Conservation (phyloP, 1,140 invertebrate genomes). For the Hyposmocoma kahamanoa region DNA sequence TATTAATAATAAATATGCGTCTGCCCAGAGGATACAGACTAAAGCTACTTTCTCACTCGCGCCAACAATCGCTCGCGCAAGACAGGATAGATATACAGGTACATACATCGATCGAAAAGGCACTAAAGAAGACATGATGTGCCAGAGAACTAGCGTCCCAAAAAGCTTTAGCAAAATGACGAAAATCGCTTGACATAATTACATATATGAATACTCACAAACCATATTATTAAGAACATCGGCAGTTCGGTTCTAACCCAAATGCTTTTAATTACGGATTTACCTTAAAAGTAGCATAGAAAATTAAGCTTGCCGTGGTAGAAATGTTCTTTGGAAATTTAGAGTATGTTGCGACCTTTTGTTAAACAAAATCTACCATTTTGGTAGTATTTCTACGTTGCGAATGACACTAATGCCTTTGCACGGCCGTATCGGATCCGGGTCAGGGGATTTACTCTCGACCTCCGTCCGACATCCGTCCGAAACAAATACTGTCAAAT, state of each 20-base stretch:
- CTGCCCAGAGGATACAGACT: neutral
- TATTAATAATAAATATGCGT: neutral
- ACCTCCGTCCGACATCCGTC: too few relatives aligned
- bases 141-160: neutral
- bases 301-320: constrained; percentile 9
- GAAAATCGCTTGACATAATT: too few relatives aligned
- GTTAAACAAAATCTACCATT: neutral
- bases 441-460: too few relatives aligned
- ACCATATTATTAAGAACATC: too few relatives aligned
- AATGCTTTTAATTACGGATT: too few relatives aligned
- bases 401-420: too few relatives aligned
- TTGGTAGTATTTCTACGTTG: neutral
- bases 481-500: too few relatives aligned
- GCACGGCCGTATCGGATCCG: too few relatives aligned
- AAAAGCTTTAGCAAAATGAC: too few relatives aligned
- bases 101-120: constrained; percentile 17
- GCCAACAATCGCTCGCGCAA: neutral
- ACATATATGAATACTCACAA: too few relatives aligned
- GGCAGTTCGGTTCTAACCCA: too few relatives aligned
- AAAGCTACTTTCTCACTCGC: neutral
- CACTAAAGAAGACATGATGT: constrained; percentile 20
- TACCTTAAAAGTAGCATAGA: too few relatives aligned
- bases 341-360: constrained; percentile 8
- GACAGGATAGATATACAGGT: constrained; percentile 6
- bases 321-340: constrained; percentile 3